These are phyloP conservation scores for Bombus vancouverensis DNA, from an alignment of 1,140 invertebrate species.

Conservation along the genomic window DNA sequence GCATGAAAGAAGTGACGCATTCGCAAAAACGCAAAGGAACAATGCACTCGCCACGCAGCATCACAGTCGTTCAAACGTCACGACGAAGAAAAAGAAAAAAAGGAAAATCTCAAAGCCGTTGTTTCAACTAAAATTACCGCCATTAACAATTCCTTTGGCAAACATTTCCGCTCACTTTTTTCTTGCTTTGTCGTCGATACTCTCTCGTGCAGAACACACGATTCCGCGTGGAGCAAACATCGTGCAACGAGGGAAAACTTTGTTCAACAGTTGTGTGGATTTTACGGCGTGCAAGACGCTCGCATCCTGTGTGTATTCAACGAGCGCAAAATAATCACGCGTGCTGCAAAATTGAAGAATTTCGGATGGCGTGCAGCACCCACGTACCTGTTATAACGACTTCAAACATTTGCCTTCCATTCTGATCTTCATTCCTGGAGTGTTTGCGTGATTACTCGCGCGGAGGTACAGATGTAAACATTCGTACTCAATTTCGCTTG, in stretches of 20 bases:
- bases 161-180: background rate
- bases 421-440: background rate
- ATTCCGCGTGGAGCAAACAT: background rate
- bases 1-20: too few relatives aligned
- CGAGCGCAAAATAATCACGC: background rate
- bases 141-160: constrained; percentile 15
- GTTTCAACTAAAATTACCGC: background rate
- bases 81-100: background rate
- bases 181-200: background rate
- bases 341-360: background rate
- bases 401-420: constrained; percentile 29
- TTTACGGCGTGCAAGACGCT: background rate
- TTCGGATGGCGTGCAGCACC: too few relatives aligned
- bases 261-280: background rate
- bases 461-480: background rate
- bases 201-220: background rate
- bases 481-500: background rate
- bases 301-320: background rate
- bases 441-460: background rate
- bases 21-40: background rate
- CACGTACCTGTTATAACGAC: background rate
- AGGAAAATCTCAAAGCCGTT: background rate
- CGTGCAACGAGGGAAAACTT: background rate
- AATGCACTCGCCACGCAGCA: background rate
- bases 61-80: background rate